Base-by-base conservation (phyloP, 2,888 invertebrate genomes). In the Asteroscopus sphinx region DNA sequence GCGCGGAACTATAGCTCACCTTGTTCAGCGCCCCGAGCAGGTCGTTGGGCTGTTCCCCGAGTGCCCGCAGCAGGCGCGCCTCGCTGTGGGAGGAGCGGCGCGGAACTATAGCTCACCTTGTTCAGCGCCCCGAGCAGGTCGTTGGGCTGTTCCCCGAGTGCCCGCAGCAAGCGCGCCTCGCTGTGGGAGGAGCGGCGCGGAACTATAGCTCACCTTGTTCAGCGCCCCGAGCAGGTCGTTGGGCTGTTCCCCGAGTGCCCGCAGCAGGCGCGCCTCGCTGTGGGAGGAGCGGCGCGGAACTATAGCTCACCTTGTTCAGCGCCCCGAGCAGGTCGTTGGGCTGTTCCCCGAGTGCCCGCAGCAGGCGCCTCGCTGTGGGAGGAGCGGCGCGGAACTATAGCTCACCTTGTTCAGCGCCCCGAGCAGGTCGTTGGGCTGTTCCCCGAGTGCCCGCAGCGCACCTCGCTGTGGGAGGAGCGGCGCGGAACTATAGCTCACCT, bases 81-180 rank as follows among this genome's bases (percentile, higher is more conserved):
- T n/a, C n/a, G n/a, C n/a, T n/a, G n/a, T n/a, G n/a, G n/a, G n/a
- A n/a, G n/a, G n/a, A n/a, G n/a, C n/a, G n/a, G n/a, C n/a, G n/a
- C n/a, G n/a, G n/a, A n/a, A n/a, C n/a, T n/a, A n/a, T n/a, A 15
- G 13, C 35, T 15, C 15, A 96, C 96, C 88, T 98, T 98, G 4
- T 97, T 85, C 44, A 79, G 85, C 58, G 64, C 64, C 0, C 64
- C 64, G 2, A 63, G 26, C 42, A 63, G 13, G 35, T 64, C 64
- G 5, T 37, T 26, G 0, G 65, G 67, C 65, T 83, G 45, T 21
- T 49, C 33, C 13, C 45, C 36, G 16, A 52, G 16, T 36, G 0
- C 97, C 0, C 86, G 85, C 30, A 94, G 72, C 81, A 87, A 32
- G 87, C 90, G 7, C n/a, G n/a, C n/a, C n/a, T n/a, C n/a, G n/a